Evolutionary conservation across 2,888 invertebrate genomes (phyloP), one percentile per base, ranked within the genome.

Genomic region (Perdita meconis): DNA sequence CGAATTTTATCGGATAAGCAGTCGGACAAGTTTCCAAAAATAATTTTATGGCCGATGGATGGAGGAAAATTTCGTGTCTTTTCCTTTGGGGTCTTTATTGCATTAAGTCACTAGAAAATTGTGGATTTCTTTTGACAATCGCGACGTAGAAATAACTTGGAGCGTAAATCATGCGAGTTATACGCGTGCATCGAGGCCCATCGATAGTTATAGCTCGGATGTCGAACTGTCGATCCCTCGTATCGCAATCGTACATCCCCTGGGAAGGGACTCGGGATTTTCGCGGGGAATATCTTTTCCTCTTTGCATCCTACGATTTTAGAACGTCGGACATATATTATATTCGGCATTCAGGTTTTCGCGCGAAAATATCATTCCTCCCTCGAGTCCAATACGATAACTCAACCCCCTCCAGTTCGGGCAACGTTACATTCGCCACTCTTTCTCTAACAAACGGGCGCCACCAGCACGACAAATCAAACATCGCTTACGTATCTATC

Each of bases 371-470:
- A 84, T 78, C 84, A 82, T 82, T 84, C 73, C 57, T 84, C 84
- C 84, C 84, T 50, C 56, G 84, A 84, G 84, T 71, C 79, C 86
- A 79, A 84, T 84, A 77, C 84, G 81, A 86, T 84, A 84, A 86
- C 79, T 84, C 86, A 84, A 30, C 55, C 56, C 12, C 47, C 42
- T n/a, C n/a, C n/a, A n/a, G 53, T 26, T 53, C 60, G 61, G 59
- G 64, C 59, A 59, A 71, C 73, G 82, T 75, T 74, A 63, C 55
- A 53, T 63, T 59, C 53, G 70, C 38, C 53, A 34, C 30, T 57
- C 56, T 42, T 61, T 64, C 36, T 22, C 61, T 22, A 55, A 19
- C 81, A 34, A 40, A 59, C 5, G 42, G 56, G 59, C 60, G 70
- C 55, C 65, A 19, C 50, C 30, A 50, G 59, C 55, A 22, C 80